These are phyloP conservation scores for Lochmaea crataegi DNA, from an alignment of 2,888 invertebrate genomes.

Conservation along the genomic window DNA sequence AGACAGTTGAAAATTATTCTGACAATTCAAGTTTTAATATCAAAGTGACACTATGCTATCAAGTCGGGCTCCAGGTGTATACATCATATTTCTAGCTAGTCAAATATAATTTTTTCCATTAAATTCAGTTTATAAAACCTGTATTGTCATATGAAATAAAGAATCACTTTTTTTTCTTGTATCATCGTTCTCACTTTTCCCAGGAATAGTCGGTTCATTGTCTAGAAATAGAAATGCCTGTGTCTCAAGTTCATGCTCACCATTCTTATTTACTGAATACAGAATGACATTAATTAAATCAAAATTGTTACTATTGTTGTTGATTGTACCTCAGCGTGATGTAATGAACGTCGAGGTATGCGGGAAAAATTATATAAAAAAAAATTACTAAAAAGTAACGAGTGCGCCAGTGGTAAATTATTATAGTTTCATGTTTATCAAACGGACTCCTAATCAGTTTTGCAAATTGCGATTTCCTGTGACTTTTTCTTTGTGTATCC, in stretches of 20 bases:
- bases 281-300: constrained; percentile 46
- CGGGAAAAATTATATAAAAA: constrained; percentile 26
- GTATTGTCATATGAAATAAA: background rate
- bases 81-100: no score
- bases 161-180: background rate
- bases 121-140: background rate
- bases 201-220: constrained; percentile 35
- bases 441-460: no score
- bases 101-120: no score
- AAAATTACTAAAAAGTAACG: background rate
- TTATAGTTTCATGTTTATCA: no score
- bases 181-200: constrained; percentile 36
- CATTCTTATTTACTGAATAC: constrained; percentile 27
- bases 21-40: no score
- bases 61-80: no score
- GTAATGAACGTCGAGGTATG: constrained; percentile 41
- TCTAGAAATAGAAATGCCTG: constrained; percentile 34
- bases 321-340: constrained; percentile 43
- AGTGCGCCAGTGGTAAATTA: constrained; percentile 13
- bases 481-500: no score
- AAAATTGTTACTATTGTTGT: constrained; percentile 41
- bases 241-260: constrained; percentile 37
- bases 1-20: no score
- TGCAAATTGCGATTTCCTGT: no score
- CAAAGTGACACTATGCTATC: no score